Evolutionary conservation across 2,888 invertebrate species (phyloP), one percentile per base, ranked within the genome.

Genomic region (Tinea semifulvella): DNA sequence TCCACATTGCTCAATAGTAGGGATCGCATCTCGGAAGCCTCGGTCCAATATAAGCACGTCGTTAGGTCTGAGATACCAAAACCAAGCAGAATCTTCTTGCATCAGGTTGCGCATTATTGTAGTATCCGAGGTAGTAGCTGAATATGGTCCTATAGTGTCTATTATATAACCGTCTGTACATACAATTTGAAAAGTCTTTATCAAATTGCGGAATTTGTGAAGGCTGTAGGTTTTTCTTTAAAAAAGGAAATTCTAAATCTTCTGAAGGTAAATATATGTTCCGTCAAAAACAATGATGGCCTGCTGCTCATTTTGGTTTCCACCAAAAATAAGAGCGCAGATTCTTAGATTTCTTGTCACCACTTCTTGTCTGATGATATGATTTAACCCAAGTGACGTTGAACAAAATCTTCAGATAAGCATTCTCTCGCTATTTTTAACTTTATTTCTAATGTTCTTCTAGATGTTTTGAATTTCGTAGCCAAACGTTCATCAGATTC

Each of bases 371-470:
- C 49, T 45, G 5, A 36, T 42, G 18, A 52, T 44, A 43, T 51
- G 51, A 45, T 52, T 19, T 38, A 48, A 14, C 48, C 50, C 22
- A 52, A 28, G 47, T 48, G 35, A 17, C 35, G 46, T 35, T 48
- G 42, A 11, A 48, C 43, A 49, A 49, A 50, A 38, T 50, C 47
- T 13, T 40, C 20, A 18, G 45, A 28, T 48, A 49, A 42, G 31
- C 49, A 48, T 51, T 53, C 42, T 47, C 51, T 46, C 18, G 46
- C 52, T 47, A 46, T 48, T 63, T 61, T 42, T 58, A 60, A 27
- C 64, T 72, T 60, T 85, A 86, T 72, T 84, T 55, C 73, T 82
- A 51, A 82, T 60, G 39, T 84, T 84, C 61, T 86, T 80, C 50
- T 18, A 2, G 39, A 39, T 11, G 19, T 39, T 3, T 20, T 17